Evolutionary conservation across 2,888 invertebrate species (phyloP).

Genomic region (Polyommatus icarus): DNA sequence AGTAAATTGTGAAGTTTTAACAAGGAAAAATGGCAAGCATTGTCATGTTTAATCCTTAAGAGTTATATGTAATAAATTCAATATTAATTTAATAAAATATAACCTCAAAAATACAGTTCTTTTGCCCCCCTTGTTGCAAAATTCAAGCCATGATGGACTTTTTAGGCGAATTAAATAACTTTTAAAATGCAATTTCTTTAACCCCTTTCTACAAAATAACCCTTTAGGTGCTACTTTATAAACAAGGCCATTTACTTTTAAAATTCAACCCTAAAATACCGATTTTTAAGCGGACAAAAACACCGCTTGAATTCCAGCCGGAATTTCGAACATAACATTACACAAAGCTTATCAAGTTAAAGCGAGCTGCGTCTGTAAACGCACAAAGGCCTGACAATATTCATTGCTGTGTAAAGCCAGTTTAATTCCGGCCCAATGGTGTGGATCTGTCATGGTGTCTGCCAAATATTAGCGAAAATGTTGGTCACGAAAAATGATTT

Average conservation of each 20-base stretch:
- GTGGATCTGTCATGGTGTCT: conserved; percentile 44
- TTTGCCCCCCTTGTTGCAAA: too few species aligned
- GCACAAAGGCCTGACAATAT: conserved; percentile 46
- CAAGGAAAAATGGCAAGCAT: not conserved
- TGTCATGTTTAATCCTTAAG: too few species aligned
- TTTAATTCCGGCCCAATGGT: conserved; percentile 49
- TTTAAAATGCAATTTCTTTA: not conserved
- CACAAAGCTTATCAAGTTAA: conserved; percentile 23
- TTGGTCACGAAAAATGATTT: conserved; percentile 39
- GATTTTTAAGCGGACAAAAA: not conserved
- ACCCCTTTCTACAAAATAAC: not conserved
- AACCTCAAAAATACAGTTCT: too few species aligned
- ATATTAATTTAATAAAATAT: too few species aligned
- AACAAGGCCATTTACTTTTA: not conserved
- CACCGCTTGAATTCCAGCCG: not conserved
- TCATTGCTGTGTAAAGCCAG: conserved; percentile 46
- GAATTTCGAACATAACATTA: conserved; percentile 22
- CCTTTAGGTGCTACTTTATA: not conserved
- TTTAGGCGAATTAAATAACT: not conserved
- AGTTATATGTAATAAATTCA: too few species aligned
- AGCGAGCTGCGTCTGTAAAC: conserved; percentile 30
- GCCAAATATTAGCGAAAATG: conserved; percentile 25
- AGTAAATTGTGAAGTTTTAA: not conserved
- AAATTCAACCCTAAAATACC: conserved; percentile 5
- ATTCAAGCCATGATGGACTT: not conserved